phyloP scores from a whole-genome alignment of 2,888 invertebrate genomes.

The Thymelicus lineola region DNA sequence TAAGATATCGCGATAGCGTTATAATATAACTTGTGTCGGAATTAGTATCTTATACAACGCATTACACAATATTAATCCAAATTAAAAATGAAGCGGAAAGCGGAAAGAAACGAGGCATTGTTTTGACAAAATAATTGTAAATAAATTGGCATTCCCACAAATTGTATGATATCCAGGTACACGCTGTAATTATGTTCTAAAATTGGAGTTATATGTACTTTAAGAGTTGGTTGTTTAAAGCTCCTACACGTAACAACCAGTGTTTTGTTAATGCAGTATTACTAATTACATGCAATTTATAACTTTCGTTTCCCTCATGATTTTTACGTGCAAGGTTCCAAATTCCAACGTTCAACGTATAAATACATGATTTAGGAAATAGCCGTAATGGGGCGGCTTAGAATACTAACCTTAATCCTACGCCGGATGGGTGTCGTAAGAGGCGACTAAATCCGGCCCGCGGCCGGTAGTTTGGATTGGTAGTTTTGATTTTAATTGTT shows the following conservation, averaged over 20 bases:
- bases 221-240: constrained; percentile 21
- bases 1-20: neutral
- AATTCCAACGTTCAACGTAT: neutral
- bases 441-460: no score
- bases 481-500: no score
- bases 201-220: constrained; percentile 17
- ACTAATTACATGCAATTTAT: constrained; percentile 20
- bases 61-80: constrained; percentile 29
- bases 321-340: neutral
- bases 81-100: constrained; percentile 37
- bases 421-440: no score
- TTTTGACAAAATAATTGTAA: constrained; percentile 33
- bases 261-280: neutral
- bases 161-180: constrained; percentile 18
- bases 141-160: constrained; percentile 37
- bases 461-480: no score
- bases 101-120: constrained; percentile 33
- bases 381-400: no score
- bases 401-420: no score
- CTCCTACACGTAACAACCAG: constrained; percentile 14
- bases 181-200: constrained; percentile 27
- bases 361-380: neutral
- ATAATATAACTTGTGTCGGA: constrained; percentile 20
- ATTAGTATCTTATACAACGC: constrained; percentile 30
- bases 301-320: neutral